Conservation (phyloP, 1,140 invertebrate species). For the Brachionus rubens region DNA sequence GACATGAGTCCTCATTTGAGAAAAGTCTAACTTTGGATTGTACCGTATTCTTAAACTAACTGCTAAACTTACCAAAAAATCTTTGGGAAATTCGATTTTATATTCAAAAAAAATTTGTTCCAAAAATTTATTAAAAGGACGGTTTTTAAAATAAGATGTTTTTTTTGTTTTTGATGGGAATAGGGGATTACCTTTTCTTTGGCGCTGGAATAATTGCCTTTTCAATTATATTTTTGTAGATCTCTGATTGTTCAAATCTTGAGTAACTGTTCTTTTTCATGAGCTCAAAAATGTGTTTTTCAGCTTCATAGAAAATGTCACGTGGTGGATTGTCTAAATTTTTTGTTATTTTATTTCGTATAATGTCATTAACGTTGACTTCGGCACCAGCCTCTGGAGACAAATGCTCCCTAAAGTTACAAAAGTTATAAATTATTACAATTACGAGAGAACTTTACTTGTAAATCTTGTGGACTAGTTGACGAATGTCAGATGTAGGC, state of each 20-base stretch:
- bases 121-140: not conserved
- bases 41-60: too few species aligned
- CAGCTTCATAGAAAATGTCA: constrained; percentile 81
- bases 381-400: constrained; percentile 37
- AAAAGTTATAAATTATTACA: not conserved
- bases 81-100: too few species aligned
- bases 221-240: constrained; percentile 78
- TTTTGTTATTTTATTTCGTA: constrained; percentile 43
- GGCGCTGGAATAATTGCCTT: constrained; percentile 78
- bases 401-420: constrained; percentile 28
- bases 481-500: not conserved
- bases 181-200: constrained; percentile 74
- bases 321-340: constrained; percentile 57
- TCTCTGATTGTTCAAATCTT: constrained; percentile 87
- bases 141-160: not conserved
- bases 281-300: constrained; percentile 92
- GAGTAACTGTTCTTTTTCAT: constrained; percentile 98
- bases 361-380: constrained; percentile 44
- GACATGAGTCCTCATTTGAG: too few species aligned
- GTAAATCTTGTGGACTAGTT: constrained; percentile 18
- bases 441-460: not conserved
- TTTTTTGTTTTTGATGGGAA: too few species aligned
- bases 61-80: too few species aligned
- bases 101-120: not conserved
- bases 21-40: too few species aligned